Percentiles rank a stretch among this genome's conserved stretches.
Conservation (phyloP, 2,113 vertebrate species). For the Castor canadensis region DNA sequence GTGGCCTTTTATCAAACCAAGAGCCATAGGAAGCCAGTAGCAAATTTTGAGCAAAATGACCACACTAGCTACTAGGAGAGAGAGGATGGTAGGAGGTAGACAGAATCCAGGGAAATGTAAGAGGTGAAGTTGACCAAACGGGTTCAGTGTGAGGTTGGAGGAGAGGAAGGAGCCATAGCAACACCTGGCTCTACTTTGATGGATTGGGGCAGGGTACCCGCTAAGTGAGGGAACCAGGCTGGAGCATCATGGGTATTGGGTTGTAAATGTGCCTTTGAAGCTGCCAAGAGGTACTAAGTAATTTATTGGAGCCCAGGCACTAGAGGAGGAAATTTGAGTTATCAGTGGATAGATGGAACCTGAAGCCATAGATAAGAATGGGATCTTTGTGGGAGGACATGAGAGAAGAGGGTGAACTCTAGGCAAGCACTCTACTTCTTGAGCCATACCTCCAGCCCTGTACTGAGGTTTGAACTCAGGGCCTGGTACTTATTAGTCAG, state of each 20-base stretch:
- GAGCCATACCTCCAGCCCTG: no score
- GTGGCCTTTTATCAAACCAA: not conserved
- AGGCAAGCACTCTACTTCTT: no score
- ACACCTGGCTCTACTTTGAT: not conserved
- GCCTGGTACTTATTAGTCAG: no score
- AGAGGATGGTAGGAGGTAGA: not conserved
- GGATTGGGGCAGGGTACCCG: not conserved
- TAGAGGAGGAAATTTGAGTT: not conserved
- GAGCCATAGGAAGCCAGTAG: not conserved
- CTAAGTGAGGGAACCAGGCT: not conserved
- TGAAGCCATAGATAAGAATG: not conserved
- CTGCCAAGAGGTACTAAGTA: not conserved
- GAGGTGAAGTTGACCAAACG: accelerated
- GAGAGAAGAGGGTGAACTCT: not conserved
- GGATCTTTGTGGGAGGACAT: not conserved
- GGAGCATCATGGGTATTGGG: not conserved
- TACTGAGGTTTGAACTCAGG: no score
- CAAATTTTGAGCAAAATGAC: not conserved
- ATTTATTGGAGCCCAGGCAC: not conserved
- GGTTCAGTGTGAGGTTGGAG: not conserved
- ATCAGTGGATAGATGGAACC: accelerated
- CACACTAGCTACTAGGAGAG: not conserved
- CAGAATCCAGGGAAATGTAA: not conserved
- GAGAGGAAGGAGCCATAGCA: not conserved
- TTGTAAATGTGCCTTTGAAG: not conserved